Evolutionary conservation across 2,888 invertebrate species (phyloP), one percentile per base, ranked within the genome.

Genomic region (Eristalinus sepulchralis): DNA sequence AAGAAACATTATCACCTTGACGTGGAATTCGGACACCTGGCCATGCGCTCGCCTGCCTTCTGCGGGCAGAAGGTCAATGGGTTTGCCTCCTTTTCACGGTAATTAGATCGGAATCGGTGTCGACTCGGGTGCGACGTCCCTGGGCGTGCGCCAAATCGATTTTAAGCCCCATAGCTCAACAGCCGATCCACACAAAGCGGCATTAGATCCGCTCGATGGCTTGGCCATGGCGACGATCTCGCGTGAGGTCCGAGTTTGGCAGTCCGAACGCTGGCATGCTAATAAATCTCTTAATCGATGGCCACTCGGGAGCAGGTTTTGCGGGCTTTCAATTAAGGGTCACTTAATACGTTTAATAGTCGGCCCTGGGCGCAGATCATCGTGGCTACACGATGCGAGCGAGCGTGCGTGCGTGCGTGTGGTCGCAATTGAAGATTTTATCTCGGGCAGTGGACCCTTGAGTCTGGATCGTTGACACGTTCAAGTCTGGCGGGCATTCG

Each of bases 121-220:
- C 47, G 8, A 47, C 17, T 36, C 22, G 47, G 36, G 31, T 70
- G 31, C 55, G 63, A 1, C 33, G 34, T 57, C 66, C 78, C 47
- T 31, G 24, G 73, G 73, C 86, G 78, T 83, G 83, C 73, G 86
- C 83, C 59, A 78, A 86, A 86, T 86, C 57, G 83, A 86, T 86
- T 86, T 86, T 70, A 78, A 47, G 70, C 83, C 55, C 53, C 64
- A 67, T 39, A 77, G 24, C 9, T 70, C 66, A 62, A 59, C 10
- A 8, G 11, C n/a, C n/a, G 20, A 68, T n/a, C 9, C 55, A 64
- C 31, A 55, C 55, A 78, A 75, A 59, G 20, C 17, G 13, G 10
- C 1, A 73, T 71, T 77, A 22, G 62, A 3, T 11, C 34, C 31
- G 47, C 39, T 31, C 24, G 6, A 2, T 8, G 27, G n/a, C 24